phyloP scores from a whole-genome alignment of 2,888 invertebrate genomes.

The Nephrocerus scutellatus region DNA sequence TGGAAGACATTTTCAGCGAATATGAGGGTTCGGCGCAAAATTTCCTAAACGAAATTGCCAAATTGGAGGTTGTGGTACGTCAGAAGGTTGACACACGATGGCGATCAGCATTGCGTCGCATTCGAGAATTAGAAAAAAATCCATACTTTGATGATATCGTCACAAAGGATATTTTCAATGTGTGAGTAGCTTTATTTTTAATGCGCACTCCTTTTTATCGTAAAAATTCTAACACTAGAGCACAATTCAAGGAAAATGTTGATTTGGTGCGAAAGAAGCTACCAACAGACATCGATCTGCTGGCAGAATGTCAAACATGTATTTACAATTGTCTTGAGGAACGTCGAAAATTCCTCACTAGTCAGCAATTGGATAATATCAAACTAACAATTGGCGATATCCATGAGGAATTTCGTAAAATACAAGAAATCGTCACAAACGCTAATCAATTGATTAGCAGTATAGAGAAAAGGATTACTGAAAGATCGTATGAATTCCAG shows the following conservation, averaged over 20 bases:
- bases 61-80: no score
- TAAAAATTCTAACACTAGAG: no score
- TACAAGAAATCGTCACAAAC: conserved; percentile 7
- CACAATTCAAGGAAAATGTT: conserved; percentile 13
- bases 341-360: conserved; percentile 11
- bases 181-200: conserved; percentile 27
- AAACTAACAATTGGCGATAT: conserved; percentile 12
- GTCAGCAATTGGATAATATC: conserved; percentile 8
- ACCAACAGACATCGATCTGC: conserved; percentile 6
- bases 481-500: no score
- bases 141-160: conserved; percentile 13
- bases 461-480: no score
- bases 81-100: conserved; percentile 14
- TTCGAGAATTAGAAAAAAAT: conserved; percentile 16
- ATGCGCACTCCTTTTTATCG: no score
- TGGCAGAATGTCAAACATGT: conserved; percentile 10
- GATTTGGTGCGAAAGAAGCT: conserved; percentile 9
- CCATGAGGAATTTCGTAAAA: conserved; percentile 18
- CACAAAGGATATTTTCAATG: conserved; percentile 21
- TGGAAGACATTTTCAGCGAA: no score
- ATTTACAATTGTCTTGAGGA: conserved; percentile 18
- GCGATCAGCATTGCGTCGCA: conserved; percentile 21
- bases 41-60: no score
- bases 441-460: background rate
- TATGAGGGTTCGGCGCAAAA: no score